These are phyloP conservation scores for Macrobrachium nipponense DNA, from an alignment of 1,140 invertebrate species.

Conservation along the genomic window DNA sequence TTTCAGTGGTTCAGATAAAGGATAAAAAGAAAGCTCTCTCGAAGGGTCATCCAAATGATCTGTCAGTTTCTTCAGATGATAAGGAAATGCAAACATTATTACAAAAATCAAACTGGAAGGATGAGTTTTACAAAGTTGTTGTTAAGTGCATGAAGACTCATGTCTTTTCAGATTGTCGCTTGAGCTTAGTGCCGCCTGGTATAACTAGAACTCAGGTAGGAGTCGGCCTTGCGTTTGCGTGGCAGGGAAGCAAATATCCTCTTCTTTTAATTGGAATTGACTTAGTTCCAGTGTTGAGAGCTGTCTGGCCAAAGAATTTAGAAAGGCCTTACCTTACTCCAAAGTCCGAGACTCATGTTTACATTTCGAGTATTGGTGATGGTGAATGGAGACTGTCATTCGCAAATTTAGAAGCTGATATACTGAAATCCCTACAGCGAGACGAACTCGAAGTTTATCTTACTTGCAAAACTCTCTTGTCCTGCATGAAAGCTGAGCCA, in stretches of 20 bases:
- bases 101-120: background rate
- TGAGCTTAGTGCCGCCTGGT: conserved; percentile 17
- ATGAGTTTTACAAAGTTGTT: background rate
- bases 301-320: background rate
- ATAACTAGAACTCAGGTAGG: conserved; percentile 20
- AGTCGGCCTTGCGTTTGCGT: conserved; percentile 6
- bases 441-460: background rate
- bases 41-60: background rate
- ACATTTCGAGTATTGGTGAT: background rate
- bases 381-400: conserved; percentile 15
- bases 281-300: conserved; percentile 24
- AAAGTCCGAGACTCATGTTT: background rate
- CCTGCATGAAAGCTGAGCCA: conserved; percentile 15
- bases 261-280: conserved; percentile 12
- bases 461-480: conserved; percentile 3
- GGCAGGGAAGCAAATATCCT: conserved; percentile 20
- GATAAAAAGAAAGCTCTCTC: background rate
- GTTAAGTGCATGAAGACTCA: background rate
- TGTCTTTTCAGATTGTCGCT: background rate
- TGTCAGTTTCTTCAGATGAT: background rate
- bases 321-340: conserved; percentile 12
- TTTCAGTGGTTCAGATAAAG: background rate
- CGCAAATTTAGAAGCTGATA: conserved; percentile 1
- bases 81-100: background rate
- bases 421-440: background rate